These are phyloP conservation scores for Nannobrachium achirus DNA, from an alignment of 2,113 vertebrate genomes.

Conservation along the genomic window DNA sequence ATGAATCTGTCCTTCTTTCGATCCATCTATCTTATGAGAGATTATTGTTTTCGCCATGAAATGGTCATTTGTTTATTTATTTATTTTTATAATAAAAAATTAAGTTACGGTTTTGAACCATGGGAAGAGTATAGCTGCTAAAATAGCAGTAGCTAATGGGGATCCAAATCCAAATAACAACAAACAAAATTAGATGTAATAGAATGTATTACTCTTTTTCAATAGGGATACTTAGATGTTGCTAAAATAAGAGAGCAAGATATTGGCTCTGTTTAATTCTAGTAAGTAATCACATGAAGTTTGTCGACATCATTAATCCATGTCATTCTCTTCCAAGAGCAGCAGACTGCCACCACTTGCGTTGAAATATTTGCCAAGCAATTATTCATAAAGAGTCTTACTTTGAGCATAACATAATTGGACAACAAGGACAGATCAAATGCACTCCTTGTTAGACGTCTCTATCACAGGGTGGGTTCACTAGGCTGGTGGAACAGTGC, in stretches of 20 bases:
- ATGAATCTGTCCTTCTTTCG: no score
- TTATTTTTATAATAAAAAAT: no score
- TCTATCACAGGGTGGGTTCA: background rate
- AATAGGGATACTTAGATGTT: background rate
- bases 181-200: slow-evolving; percentile 5
- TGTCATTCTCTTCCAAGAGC: background rate
- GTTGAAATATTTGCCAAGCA: background rate
- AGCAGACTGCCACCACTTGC: background rate
- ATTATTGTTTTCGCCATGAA: background rate
- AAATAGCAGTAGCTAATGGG: no score
- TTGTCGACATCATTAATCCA: background rate
- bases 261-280: no score
- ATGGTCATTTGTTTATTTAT: background rate
- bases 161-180: slow-evolving; percentile 20
- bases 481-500: slow-evolving; percentile 18
- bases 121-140: no score
- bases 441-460: background rate
- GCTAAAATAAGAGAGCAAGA: background rate
- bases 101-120: no score
- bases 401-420: background rate
- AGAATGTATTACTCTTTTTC: slow-evolving; percentile 13
- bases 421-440: slow-evolving; percentile 14
- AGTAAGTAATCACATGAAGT: background rate
- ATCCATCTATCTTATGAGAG: no score
- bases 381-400: background rate